Percentiles rank a stretch among this genome's conserved stretches.
Evolutionary conservation across 2,113 vertebrate species (phyloP).

Genomic region (Atlantisia rogersi): DNA sequence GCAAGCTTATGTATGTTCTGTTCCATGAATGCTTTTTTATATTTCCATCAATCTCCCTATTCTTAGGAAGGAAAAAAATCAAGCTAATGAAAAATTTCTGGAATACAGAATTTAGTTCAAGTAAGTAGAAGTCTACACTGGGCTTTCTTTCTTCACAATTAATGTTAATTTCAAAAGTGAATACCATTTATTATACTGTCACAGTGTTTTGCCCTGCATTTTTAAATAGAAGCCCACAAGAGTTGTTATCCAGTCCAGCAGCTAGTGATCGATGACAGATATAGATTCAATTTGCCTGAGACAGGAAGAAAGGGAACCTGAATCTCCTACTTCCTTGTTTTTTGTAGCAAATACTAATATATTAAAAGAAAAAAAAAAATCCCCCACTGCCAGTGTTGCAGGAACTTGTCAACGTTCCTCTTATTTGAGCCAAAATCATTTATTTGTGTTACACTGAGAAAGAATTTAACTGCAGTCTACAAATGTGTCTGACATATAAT

Average conservation of each 20-base stretch:
- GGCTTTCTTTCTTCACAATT: neutral
- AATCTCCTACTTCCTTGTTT: neutral
- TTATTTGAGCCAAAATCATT: slow-evolving; percentile 35
- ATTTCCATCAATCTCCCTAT: neutral
- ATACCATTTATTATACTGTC: neutral
- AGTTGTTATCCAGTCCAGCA: neutral
- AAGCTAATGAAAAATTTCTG: neutral
- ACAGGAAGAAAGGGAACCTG: slow-evolving; percentile 22
- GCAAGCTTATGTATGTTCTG: neutral
- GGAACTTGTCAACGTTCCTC: neutral
- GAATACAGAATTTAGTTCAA: neutral
- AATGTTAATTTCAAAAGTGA: neutral
- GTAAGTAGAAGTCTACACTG: neutral
- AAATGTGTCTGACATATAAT: neutral
- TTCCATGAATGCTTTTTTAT: neutral
- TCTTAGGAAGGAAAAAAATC: neutral
- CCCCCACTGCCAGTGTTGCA: neutral
- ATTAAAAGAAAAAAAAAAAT: neutral
- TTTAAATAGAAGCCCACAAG: neutral
- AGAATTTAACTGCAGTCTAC: neutral
- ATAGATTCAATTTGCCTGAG: slow-evolving; percentile 3
- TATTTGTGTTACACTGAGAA: slow-evolving; percentile 32
- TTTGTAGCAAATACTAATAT: slow-evolving; percentile 21
- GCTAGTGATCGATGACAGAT: neutral
- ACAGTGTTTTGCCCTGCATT: neutral